Percentiles rank a stretch among this genome's conserved stretches.
phyloP scores from a whole-genome alignment of 2,797 vertebrate species.

The Micrastur ruficollis region DNA sequence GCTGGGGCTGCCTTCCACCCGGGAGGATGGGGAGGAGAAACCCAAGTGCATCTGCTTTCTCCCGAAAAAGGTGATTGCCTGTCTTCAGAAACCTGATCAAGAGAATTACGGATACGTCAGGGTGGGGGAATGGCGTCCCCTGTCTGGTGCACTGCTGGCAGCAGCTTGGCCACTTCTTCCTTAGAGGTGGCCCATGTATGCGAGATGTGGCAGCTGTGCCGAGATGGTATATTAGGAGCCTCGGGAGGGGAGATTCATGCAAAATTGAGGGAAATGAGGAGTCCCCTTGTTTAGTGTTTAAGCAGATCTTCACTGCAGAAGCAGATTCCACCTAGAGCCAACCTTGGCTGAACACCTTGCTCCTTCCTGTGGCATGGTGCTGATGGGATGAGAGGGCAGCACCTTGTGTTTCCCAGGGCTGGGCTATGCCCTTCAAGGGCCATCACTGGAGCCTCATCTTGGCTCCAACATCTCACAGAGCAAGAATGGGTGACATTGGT shows the following conservation, averaged over 20 bases:
- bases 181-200: rapidly evolving
- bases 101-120: neutral
- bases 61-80: neutral
- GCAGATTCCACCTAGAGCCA: neutral
- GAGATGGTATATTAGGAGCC: neutral
- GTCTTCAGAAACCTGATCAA: neutral
- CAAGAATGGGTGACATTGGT: neutral
- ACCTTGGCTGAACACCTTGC: neutral
- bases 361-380: neutral
- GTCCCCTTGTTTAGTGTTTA: neutral
- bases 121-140: neutral
- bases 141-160: neutral
- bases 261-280: neutral
- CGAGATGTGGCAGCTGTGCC: neutral
- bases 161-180: neutral
- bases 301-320: neutral
- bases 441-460: neutral
- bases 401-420: neutral
- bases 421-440: neutral
- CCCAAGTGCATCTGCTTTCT: slow-evolving; percentile 2
- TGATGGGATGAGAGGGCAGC: neutral
- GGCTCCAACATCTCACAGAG: neutral
- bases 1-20: neutral
- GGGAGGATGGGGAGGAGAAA: neutral
- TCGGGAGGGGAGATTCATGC: neutral